Evolutionary conservation across 2,888 invertebrate genomes (phyloP).

Genomic region (Parnassius apollo): DNA sequence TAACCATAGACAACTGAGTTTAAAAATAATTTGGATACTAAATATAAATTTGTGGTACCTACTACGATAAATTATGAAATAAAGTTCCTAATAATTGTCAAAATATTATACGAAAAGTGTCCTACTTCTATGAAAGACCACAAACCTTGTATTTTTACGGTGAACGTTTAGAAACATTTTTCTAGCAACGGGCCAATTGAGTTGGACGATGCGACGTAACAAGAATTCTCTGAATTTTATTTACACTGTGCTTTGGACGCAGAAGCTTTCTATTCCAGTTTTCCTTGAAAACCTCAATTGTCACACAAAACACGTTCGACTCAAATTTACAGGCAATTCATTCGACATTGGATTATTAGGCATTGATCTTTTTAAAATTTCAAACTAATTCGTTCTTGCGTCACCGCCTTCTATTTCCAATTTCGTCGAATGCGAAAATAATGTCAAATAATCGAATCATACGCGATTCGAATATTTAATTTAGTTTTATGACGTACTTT

Average conservation of each 20-base stretch:
- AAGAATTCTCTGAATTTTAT: not conserved
- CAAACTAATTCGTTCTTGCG: not conserved
- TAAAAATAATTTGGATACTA: too few species aligned
- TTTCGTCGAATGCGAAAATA: not conserved
- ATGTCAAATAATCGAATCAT: not conserved
- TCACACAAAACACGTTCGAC: constrained; percentile 62
- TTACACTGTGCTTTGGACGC: constrained; percentile 28
- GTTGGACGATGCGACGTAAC: too few species aligned
- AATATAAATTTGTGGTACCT: too few species aligned
- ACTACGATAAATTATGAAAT: too few species aligned
- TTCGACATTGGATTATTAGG: constrained; percentile 75
- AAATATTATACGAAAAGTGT: too few species aligned
- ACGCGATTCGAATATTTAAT: not conserved
- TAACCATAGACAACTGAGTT: too few species aligned
- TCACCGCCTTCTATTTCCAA: not conserved
- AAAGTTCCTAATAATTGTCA: too few species aligned
- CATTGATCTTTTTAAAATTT: constrained; percentile 39
- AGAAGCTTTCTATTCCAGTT: constrained; percentile 44
- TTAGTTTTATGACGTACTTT: not conserved
- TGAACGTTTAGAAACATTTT: too few species aligned
- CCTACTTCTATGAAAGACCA: too few species aligned
- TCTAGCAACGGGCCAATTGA: too few species aligned
- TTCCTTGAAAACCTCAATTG: constrained; percentile 38
- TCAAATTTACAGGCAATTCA: constrained; percentile 77
- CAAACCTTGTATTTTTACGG: too few species aligned